Evolutionary conservation across 2,888 invertebrate genomes (phyloP).

Genomic region (Microdon myrmicae): DNA sequence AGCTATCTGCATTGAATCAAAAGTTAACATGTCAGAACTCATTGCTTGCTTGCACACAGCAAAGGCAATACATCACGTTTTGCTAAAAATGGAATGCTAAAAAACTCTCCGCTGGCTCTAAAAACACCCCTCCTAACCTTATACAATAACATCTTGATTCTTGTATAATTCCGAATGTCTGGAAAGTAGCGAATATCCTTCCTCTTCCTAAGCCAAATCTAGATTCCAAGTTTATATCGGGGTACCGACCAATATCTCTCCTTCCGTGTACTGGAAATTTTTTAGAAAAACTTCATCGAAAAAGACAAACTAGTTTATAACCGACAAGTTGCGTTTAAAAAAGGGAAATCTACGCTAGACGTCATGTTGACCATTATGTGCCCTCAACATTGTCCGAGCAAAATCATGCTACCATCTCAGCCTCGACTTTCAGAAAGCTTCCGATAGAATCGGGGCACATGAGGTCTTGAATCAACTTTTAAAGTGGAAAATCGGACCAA

Average conservation of each 20-base stretch:
- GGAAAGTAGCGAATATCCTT: slow-evolving; percentile 5
- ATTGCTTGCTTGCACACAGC: too few species aligned
- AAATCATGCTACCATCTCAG: slow-evolving; percentile 9
- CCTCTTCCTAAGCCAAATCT: too few species aligned
- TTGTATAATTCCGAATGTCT: not conserved
- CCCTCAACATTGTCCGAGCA: too few species aligned
- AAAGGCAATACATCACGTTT: not conserved
- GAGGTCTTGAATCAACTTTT: too few species aligned
- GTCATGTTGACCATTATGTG: slow-evolving; percentile 10
- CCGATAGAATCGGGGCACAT: slow-evolving; percentile 11
- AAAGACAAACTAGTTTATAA: too few species aligned
- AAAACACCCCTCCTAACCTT: not conserved
- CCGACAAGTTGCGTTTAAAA: too few species aligned
- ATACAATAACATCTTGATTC: slow-evolving; percentile 2
- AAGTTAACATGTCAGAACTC: too few species aligned
- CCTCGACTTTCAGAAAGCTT: slow-evolving; percentile 4
- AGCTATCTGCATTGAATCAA: too few species aligned
- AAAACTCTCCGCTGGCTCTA: not conserved
- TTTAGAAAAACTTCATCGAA: slow-evolving; percentile 4
- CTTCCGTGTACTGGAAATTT: slow-evolving; percentile 7
- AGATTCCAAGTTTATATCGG: not conserved
- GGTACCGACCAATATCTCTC: slow-evolving; percentile 14
- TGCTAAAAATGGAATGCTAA: not conserved
- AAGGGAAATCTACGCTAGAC: slow-evolving; percentile 7
- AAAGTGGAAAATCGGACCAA: too few species aligned